Conservation (phyloP, 2,113 vertebrate species). For the Periophthalmodon schlosseri region DNA sequence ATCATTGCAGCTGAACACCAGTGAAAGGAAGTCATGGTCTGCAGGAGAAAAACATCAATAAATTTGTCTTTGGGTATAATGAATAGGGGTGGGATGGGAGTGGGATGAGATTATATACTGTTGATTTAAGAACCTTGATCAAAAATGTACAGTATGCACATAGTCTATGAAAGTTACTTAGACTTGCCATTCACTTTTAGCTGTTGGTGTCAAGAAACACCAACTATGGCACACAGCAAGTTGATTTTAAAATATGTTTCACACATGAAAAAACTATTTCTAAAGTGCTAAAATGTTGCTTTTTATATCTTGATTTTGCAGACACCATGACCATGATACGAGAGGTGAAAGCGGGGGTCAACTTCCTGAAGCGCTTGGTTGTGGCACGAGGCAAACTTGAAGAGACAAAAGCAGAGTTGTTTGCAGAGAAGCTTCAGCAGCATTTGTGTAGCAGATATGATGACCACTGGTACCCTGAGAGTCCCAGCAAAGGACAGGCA, state of each 20-base stretch:
- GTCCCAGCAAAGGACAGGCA: constrained; percentile 87
- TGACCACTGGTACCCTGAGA: constrained; percentile 89
- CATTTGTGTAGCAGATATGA: constrained; percentile 86
- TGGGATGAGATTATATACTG: background rate
- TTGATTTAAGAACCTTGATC: background rate
- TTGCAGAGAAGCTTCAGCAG: constrained; percentile 82
- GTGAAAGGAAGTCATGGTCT: constrained; percentile 20
- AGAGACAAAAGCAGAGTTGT: constrained; percentile 78
- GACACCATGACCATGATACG: constrained; percentile 89
- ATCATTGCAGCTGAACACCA: constrained; percentile 10
- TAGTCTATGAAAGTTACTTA: background rate
- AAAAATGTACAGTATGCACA: background rate
- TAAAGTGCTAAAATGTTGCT: background rate
- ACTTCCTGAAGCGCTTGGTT: constrained; percentile 87
- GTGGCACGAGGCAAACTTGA: constrained; percentile 81
- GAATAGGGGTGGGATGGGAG: background rate
- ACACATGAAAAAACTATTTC: no score
- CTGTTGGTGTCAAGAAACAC: background rate
- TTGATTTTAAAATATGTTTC: no score
- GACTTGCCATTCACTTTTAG: background rate
- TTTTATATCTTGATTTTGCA: constrained; percentile 31
- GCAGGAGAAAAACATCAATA: background rate
- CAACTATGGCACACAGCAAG: no score
- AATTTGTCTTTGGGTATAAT: background rate
- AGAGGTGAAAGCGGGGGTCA: constrained; percentile 88